These are phyloP conservation scores for Heliothis virescens DNA, from an alignment of 1,140 invertebrate genomes.

Conservation along the genomic window DNA sequence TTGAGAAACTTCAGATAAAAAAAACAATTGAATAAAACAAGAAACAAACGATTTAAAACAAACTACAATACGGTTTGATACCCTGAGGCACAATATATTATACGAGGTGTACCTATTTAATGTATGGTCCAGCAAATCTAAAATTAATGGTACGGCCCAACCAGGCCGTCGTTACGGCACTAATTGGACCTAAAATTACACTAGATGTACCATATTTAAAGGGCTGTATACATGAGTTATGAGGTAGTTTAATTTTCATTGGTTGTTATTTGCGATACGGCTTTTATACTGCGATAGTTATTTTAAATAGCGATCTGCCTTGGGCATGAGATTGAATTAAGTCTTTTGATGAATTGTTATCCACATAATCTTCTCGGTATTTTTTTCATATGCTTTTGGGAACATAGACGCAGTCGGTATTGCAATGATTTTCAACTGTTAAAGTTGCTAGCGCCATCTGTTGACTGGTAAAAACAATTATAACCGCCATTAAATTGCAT, in stretches of 20 bases:
- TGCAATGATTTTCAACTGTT: not conserved
- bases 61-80: not conserved
- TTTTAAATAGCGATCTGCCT: too few species aligned
- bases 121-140: not conserved
- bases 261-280: not conserved
- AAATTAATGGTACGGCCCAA: conserved; percentile 16
- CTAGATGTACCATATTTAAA: not conserved
- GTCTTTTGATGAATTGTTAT: too few species aligned
- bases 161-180: not conserved
- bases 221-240: not conserved
- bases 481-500: too few species aligned
- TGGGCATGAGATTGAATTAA: too few species aligned
- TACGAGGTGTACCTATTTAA: not conserved
- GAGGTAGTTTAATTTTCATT: not conserved
- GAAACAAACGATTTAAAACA: not conserved
- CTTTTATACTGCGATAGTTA: not conserved
- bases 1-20: too few species aligned
- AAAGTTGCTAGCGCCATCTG: not conserved
- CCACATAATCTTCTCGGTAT: too few species aligned
- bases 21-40: too few species aligned
- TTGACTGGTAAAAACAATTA: not conserved
- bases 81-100: not conserved
- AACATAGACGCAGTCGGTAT: too few species aligned
- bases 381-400: too few species aligned
- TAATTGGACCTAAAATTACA: conserved; percentile 20